Percentiles rank a stretch among this genome's conserved stretches.
phyloP scores from a whole-genome alignment of 2,113 vertebrate species.

The Capreolus pygargus region DNA sequence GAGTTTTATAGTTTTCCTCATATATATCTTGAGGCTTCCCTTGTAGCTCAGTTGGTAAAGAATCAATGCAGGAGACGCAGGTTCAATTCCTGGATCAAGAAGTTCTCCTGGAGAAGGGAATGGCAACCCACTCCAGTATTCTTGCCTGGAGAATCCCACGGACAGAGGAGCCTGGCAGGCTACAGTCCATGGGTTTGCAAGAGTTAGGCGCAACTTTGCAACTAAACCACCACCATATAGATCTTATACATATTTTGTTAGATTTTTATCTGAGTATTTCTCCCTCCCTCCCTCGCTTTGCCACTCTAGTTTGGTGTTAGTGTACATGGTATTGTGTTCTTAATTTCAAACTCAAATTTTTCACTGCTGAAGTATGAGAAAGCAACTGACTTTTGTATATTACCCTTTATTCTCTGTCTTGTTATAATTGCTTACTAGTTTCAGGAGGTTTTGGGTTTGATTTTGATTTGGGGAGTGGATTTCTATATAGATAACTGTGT shows the following conservation, averaged over 20 bases:
- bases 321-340: not conserved
- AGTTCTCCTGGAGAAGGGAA: not conserved
- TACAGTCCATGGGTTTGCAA: not conserved
- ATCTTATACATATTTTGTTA: not conserved
- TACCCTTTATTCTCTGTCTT: not conserved
- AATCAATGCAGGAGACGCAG: not conserved
- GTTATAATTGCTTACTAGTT: not conserved
- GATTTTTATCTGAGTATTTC: not conserved
- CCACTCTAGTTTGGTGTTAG: not conserved
- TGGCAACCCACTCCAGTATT: not conserved
- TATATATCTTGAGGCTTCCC: not conserved
- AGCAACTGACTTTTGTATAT: not conserved
- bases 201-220: accelerated
- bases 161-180: not conserved
- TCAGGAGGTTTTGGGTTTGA: not conserved
- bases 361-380: not conserved
- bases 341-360: not conserved
- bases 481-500: not conserved
- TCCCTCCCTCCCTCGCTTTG: accelerated
- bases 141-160: not conserved
- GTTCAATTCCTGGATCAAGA: not conserved
- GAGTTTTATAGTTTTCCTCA: not conserved
- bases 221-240: not conserved
- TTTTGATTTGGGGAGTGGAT: not conserved
- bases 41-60: not conserved